Conservation (phyloP, 2,888 invertebrate species). For the Myathropa florea region DNA sequence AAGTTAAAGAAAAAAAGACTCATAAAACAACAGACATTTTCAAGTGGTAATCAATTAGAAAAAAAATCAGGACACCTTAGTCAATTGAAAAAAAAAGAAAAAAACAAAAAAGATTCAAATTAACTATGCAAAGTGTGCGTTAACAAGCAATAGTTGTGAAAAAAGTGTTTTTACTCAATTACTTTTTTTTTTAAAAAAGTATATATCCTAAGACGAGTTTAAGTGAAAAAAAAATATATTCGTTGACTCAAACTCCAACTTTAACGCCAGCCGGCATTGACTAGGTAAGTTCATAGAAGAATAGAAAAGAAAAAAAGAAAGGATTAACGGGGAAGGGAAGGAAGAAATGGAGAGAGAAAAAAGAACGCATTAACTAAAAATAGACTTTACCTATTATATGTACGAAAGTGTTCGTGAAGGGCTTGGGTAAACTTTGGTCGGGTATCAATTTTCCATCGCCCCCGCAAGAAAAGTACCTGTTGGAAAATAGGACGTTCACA, state of each 20-base stretch:
- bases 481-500: conserved; percentile 44
- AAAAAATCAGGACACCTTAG: neutral
- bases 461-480: conserved; percentile 50
- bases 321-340: neutral
- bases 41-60: conserved; percentile 6
- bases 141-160: conserved; percentile 12
- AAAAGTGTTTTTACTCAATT: neutral
- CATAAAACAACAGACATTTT: neutral
- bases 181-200: neutral
- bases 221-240: neutral
- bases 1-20: neutral
- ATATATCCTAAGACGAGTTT: neutral
- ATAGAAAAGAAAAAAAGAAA: neutral
- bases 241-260: neutral
- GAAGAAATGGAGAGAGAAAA: neutral
- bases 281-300: conserved; percentile 34
- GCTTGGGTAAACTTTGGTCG: conserved; percentile 8
- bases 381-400: conserved; percentile 22
- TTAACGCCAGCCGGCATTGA: conserved; percentile 16
- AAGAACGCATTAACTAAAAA: conserved; percentile 39
- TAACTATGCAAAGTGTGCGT: neutral
- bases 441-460: neutral
- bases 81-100: conserved; percentile 13
- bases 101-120: neutral
- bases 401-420: neutral